A percentile compares a stretch with the other conserved stretches of the same genome.
phyloP scores from a whole-genome alignment of 2,797 vertebrate species.

The Sebastes steindachneri region DNA sequence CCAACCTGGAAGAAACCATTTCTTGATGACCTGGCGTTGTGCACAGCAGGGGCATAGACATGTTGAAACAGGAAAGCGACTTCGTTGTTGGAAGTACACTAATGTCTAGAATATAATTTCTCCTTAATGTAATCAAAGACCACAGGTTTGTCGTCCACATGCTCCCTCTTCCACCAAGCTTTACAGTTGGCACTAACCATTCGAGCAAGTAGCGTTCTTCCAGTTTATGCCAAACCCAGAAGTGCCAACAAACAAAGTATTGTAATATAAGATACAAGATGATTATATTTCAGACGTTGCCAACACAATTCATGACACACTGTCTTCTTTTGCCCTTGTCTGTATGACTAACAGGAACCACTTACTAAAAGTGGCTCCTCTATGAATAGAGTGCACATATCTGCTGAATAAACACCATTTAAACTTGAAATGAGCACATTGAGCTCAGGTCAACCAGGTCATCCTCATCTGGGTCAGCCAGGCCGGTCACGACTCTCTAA shows the following conservation, averaged over 20 bases:
- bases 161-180: no score
- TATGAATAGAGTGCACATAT: background rate
- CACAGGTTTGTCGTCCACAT: no score
- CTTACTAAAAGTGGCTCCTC: background rate
- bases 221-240: background rate
- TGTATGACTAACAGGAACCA: background rate
- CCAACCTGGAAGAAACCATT: no score
- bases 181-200: background rate
- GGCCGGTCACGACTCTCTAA: slow-evolving; percentile 5
- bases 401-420: background rate
- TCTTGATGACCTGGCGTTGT: background rate
- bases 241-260: background rate
- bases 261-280: background rate
- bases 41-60: background rate
- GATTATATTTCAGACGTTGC: background rate
- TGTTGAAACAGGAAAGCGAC: background rate
- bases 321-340: background rate
- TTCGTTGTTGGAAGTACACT: background rate
- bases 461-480: slow-evolving; percentile 8
- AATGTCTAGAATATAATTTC: background rate
- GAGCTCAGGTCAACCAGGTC: slow-evolving; percentile 7
- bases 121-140: background rate
- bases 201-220: background rate
- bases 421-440: background rate
- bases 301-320: background rate